Evolutionary conservation across 64 coral and sea anemone genomes (phyloP).

Genomic region (Cladopsammia gracilis): DNA sequence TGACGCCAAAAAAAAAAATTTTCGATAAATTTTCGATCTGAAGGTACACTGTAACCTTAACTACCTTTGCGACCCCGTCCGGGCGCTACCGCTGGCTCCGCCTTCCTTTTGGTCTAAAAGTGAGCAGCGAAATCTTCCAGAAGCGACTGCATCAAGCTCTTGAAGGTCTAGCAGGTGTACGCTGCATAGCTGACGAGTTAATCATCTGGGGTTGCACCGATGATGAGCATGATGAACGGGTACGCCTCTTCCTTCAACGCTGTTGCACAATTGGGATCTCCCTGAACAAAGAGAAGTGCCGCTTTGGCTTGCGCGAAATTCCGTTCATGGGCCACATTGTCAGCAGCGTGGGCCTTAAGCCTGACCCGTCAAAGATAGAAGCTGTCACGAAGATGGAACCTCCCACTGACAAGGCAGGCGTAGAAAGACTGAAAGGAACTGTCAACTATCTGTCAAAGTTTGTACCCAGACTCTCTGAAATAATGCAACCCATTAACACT

Average conservation of each 20-base stretch:
- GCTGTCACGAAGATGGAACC: constrained; percentile 30
- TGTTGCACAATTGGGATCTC: constrained; percentile 16
- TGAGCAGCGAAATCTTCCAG: constrained; percentile 49
- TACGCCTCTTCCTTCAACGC: too few relatives aligned
- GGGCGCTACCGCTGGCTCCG: too few relatives aligned
- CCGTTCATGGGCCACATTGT: constrained; percentile 45
- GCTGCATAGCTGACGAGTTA: too few relatives aligned
- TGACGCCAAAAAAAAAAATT: too few relatives aligned
- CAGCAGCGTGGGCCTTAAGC: constrained; percentile 2
- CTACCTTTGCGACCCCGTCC: too few relatives aligned
- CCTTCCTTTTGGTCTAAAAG: too few relatives aligned
- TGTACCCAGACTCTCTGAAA: background rate
- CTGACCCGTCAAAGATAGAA: constrained; percentile 37
- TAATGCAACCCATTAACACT: constrained; percentile 40
- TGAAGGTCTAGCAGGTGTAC: too few relatives aligned
- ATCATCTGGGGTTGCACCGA: too few relatives aligned
- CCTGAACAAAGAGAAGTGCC: constrained; percentile 47
- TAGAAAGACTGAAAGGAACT: constrained; percentile 22
- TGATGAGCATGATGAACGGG: too few relatives aligned
- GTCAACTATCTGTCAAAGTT: constrained; percentile 14
- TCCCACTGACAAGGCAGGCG: constrained; percentile 4
- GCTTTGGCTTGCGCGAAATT: constrained; percentile 24
- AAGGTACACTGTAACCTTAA: too few relatives aligned
- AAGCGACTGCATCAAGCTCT: too few relatives aligned
- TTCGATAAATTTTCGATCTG: too few relatives aligned